phyloP scores from a whole-genome alignment of 1,140 invertebrate species.

The Drosophila kurseongensis region DNA sequence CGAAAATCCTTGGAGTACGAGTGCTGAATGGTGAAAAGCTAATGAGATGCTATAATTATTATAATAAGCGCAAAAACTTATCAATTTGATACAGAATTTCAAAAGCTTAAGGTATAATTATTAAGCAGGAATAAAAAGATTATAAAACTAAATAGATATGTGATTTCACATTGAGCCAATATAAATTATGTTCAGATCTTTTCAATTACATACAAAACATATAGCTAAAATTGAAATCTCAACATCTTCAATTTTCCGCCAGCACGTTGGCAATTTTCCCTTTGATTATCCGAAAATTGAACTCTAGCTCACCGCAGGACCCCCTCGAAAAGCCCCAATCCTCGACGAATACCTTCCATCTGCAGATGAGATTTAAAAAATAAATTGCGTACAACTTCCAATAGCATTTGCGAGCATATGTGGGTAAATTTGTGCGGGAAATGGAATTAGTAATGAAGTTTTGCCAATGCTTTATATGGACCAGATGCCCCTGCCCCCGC shows the following conservation, averaged over 20 bases:
- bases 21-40: background rate
- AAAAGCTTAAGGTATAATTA: too few species aligned
- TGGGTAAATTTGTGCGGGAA: conserved; percentile 34
- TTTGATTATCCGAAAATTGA: conserved; percentile 31
- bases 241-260: background rate
- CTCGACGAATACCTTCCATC: background rate
- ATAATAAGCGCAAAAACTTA: background rate
- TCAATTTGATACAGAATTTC: too few species aligned
- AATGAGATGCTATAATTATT: background rate
- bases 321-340: background rate
- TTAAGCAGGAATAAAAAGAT: too few species aligned
- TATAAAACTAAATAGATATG: too few species aligned
- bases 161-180: too few species aligned
- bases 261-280: conserved; percentile 13
- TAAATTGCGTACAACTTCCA: conserved; percentile 40
- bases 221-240: background rate
- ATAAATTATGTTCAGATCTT: too few species aligned
- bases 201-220: background rate
- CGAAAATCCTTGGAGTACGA: background rate
- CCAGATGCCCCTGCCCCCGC: background rate
- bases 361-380: conserved; percentile 37
- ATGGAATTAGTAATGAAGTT: conserved; percentile 67
- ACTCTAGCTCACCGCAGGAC: conserved; percentile 15
- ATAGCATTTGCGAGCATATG: conserved; percentile 27
- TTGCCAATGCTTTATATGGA: conserved; percentile 45